phyloP scores from a whole-genome alignment of 2,797 vertebrate species.

The Hybognathus amarus region DNA sequence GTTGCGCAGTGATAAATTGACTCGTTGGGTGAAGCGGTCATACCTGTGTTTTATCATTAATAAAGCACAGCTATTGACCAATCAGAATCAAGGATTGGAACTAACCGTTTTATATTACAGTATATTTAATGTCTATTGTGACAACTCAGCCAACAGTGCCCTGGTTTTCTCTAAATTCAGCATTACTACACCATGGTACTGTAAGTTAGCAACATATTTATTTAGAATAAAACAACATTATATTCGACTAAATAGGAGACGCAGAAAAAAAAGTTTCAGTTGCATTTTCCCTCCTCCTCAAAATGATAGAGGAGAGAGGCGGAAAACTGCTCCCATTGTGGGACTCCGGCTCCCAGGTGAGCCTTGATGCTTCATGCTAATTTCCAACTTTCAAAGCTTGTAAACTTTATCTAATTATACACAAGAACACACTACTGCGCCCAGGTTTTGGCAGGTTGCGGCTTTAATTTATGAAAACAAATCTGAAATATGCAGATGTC shows the following conservation, averaged over 20 bases:
- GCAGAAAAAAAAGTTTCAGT: slow-evolving; percentile 38
- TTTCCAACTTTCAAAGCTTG: slow-evolving; percentile 93
- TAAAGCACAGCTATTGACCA: too few species aligned
- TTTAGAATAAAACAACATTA: slow-evolving; percentile 31
- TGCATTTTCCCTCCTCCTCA: not conserved
- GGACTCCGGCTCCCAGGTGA: slow-evolving; percentile 61
- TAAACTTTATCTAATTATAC: slow-evolving; percentile 98
- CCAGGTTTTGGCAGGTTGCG: slow-evolving; percentile 94
- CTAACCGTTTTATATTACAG: not conserved
- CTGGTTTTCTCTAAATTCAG: not conserved
- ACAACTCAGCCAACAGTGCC: not conserved
- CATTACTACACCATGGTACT: not conserved
- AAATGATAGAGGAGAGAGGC: slow-evolving; percentile 47
- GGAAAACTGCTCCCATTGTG: slow-evolving; percentile 60
- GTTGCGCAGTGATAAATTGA: too few species aligned
- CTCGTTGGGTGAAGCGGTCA: too few species aligned
- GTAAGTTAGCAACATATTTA: not conserved
- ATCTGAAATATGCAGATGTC: slow-evolving; percentile 99
- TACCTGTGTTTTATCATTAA: too few species aligned
- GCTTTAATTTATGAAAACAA: slow-evolving; percentile 99
- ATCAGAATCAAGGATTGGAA: too few species aligned
- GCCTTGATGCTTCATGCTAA: slow-evolving; percentile 83
- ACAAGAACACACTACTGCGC: slow-evolving; percentile 86
- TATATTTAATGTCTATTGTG: not conserved
- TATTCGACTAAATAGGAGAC: slow-evolving; percentile 34